A percentile compares a stretch with the other conserved stretches of the same genome.
phyloP scores from a whole-genome alignment of 2,797 vertebrate species.

The Artibeus jamaicensis region DNA sequence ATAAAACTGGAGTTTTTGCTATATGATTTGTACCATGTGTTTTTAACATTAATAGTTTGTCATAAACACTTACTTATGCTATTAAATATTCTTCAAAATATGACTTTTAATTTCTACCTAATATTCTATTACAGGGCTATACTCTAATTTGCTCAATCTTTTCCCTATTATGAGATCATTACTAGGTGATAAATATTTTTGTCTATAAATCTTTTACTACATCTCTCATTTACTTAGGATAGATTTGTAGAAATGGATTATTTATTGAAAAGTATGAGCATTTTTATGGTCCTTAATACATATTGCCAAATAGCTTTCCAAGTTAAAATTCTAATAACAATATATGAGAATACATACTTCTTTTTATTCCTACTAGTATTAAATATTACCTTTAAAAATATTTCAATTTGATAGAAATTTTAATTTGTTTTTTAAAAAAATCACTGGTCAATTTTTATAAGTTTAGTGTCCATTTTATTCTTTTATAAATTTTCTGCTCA shows the following conservation, averaged over 20 bases:
- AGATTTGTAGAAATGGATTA: slow-evolving; percentile 65
- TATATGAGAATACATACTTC: slow-evolving; percentile 39
- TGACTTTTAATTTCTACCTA: slow-evolving; percentile 64
- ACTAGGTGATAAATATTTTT: slow-evolving; percentile 69
- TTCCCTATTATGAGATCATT: slow-evolving; percentile 51
- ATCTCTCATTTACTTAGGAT: slow-evolving; percentile 64
- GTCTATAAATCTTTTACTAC: slow-evolving; percentile 68
- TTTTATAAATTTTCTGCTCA: not conserved
- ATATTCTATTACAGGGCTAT: slow-evolving; percentile 57
- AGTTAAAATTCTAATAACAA: slow-evolving; percentile 49
- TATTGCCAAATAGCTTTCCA: slow-evolving; percentile 58
- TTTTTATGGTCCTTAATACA: slow-evolving; percentile 53
- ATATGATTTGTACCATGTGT: slow-evolving; percentile 66
- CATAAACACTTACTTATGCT: slow-evolving; percentile 61
- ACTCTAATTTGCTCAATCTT: slow-evolving; percentile 63
- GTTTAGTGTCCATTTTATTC: not conserved
- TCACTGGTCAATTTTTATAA: not conserved
- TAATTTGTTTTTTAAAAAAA: slow-evolving; percentile 38
- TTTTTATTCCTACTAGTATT: not conserved
- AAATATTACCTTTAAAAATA: slow-evolving; percentile 45
- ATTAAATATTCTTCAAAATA: slow-evolving; percentile 69
- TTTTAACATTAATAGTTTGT: slow-evolving; percentile 63
- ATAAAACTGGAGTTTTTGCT: slow-evolving; percentile 58
- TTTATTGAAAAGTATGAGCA: slow-evolving; percentile 56
- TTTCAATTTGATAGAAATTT: slow-evolving; percentile 36